These are phyloP conservation scores for Pogonocherus hispidulus DNA, from an alignment of 2,888 invertebrate genomes.

Conservation along the genomic window DNA sequence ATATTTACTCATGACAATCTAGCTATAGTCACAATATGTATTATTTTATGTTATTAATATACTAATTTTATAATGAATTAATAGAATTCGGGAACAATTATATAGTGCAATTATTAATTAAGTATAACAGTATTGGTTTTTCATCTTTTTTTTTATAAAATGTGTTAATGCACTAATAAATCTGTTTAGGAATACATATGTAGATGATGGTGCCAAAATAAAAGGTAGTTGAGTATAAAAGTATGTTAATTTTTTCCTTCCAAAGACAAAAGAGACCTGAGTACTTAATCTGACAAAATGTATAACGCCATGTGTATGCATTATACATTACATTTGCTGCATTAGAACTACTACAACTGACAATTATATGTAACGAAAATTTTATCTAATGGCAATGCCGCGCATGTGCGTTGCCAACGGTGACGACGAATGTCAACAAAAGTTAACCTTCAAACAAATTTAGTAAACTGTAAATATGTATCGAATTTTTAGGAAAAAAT, in stretches of 20 bases:
- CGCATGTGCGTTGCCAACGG: constrained; percentile 27
- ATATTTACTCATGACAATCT: constrained; percentile 17
- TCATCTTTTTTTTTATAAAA: not conserved
- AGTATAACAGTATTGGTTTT: not conserved
- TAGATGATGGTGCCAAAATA: constrained; percentile 43
- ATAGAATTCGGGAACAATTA: constrained; percentile 23
- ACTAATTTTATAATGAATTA: constrained; percentile 1
- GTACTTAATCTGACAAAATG: too few species aligned
- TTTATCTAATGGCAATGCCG: not conserved
- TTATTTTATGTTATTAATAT: not conserved
- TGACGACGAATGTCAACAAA: constrained; percentile 31
- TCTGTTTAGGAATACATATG: constrained; percentile 29
- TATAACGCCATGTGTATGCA: not conserved
- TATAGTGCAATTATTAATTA: constrained; percentile 7
- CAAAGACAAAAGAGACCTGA: too few species aligned
- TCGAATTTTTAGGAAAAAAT: not conserved
- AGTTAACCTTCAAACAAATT: constrained; percentile 23
- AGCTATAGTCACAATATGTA: not conserved
- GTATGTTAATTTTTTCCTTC: too few species aligned
- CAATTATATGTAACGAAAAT: not conserved
- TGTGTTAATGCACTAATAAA: constrained; percentile 27
- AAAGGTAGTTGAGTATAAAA: constrained; percentile 27
- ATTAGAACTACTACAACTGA: not conserved
- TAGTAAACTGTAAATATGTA: constrained; percentile 3
- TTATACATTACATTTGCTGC: not conserved